A percentile compares a stretch with the other conserved stretches of the same genome.
Conservation (phyloP, 2,888 invertebrate species). For the Archips crataeganus region DNA sequence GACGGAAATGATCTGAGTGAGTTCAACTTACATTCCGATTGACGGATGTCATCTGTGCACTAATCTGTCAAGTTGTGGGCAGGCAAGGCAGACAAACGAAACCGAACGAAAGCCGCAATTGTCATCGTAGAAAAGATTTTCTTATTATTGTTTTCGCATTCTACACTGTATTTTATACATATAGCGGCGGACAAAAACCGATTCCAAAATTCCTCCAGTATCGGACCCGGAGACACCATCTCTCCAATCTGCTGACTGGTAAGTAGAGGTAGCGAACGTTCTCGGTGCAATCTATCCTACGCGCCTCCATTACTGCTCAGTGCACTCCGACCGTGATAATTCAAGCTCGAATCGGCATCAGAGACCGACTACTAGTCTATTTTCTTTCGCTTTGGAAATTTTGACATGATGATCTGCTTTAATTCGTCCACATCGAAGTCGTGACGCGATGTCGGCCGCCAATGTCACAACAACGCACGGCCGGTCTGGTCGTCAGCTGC, state of each 20-base stretch:
- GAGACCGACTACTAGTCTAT: background rate
- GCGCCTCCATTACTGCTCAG: constrained; percentile 27
- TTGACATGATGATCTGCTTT: too few species aligned
- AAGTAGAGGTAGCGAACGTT: constrained; percentile 43
- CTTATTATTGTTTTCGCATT: constrained; percentile 17
- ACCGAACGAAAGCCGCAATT: constrained; percentile 24
- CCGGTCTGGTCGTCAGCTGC: background rate
- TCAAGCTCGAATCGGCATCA: background rate
- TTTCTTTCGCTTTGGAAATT: too few species aligned
- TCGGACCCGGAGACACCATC: constrained; percentile 66
- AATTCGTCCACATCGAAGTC: too few species aligned
- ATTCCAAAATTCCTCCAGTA: constrained; percentile 77
- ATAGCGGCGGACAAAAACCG: constrained; percentile 41
- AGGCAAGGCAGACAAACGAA: background rate
- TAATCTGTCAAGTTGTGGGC: constrained; percentile 90
- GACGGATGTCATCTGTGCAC: constrained; percentile 54
- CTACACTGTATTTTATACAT: constrained; percentile 25
- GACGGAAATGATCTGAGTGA: background rate
- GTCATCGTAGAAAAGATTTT: constrained; percentile 24
- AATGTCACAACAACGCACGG: background rate
- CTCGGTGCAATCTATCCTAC: constrained; percentile 3
- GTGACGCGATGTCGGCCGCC: background rate
- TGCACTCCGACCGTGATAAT: constrained; percentile 9
- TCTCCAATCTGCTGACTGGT: constrained; percentile 77
- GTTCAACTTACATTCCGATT: constrained; percentile 30